Conservation (phyloP, 2,113 vertebrate genomes). For the Zosterops borbonicus region DNA sequence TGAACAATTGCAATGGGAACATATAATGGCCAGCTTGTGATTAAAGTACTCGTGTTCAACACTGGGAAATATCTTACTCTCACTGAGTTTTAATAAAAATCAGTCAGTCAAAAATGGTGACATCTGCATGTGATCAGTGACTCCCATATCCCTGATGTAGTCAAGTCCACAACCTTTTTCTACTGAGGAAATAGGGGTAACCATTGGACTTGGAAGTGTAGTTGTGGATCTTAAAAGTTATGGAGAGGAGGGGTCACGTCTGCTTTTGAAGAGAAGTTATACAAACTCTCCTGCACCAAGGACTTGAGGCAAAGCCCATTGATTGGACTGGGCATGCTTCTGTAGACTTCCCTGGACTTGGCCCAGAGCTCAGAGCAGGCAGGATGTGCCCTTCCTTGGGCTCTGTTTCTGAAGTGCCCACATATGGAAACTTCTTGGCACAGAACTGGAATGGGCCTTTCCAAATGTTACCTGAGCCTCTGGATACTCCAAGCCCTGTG, state of each 20-base stretch:
- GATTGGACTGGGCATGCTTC: not conserved
- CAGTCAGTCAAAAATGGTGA: not conserved
- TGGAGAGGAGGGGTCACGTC: not conserved
- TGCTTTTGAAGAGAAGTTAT: not conserved
- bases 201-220: not conserved
- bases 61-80: not conserved
- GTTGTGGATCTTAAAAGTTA: not conserved
- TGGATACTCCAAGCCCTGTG: not conserved
- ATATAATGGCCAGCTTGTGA: not conserved
- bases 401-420: not conserved
- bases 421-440: not conserved
- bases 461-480: not conserved
- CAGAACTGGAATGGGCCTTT: not conserved
- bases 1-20: not conserved
- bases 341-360: not conserved
- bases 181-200: not conserved
- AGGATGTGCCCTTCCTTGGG: not conserved
- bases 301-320: not conserved
- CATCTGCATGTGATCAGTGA: not conserved
- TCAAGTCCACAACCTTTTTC: not conserved
- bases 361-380: not conserved
- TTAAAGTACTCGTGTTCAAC: not conserved
- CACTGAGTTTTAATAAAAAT: constrained; percentile 12
- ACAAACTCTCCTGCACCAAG: not conserved
- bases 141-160: not conserved